phyloP scores from a whole-genome alignment of 2,113 vertebrate species.

The Tyrannus savana region DNA sequence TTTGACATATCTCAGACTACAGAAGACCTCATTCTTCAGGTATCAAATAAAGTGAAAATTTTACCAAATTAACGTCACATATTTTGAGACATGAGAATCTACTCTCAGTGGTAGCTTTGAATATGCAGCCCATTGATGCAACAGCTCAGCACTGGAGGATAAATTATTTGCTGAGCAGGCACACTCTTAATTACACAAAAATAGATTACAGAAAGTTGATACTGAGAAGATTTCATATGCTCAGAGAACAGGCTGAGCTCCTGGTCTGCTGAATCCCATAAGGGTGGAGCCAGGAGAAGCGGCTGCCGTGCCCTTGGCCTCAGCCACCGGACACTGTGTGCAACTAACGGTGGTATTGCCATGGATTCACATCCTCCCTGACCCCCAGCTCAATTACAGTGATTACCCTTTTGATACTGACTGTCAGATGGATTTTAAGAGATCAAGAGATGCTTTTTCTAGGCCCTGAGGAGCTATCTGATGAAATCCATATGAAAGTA shows the following conservation, averaged over 20 bases:
- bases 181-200: not conserved
- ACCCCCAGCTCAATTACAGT: not conserved
- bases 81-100: not conserved
- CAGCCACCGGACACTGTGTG: not conserved
- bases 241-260: not conserved
- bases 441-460: not conserved
- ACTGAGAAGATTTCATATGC: not conserved
- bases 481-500: not conserved
- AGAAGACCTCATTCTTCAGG: not conserved
- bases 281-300: not conserved
- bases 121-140: not conserved
- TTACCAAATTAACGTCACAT: not conserved
- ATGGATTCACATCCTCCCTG: not conserved
- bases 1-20: not conserved
- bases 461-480: not conserved
- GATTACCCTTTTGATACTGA: not conserved
- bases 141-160: not conserved
- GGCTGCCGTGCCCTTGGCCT: not conserved
- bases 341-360: fast-evolving
- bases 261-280: not conserved
- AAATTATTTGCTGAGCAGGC: not conserved
- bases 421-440: constrained; percentile 3
- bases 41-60: not conserved
- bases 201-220: not conserved
- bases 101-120: not conserved